Base-by-base conservation (phyloP, 2,888 invertebrate species). In the Pterostichus niger region DNA sequence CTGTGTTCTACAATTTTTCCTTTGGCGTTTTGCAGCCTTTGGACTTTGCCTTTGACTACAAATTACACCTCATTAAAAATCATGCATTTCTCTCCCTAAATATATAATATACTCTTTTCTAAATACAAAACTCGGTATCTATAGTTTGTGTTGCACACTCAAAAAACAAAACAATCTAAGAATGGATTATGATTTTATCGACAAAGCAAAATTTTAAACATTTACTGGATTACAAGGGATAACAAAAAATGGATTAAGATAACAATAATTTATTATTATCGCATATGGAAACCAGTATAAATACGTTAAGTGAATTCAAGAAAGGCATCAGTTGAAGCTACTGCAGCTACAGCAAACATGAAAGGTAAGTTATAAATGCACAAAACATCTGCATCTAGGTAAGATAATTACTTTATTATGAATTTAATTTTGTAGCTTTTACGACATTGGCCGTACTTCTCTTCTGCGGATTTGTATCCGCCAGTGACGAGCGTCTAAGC, bases 401-500 rank as follows among this genome's bases (percentile, higher is more conserved):
- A 49, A 13, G 49, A n/a, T 9, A 49, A 13, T 49, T 7, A 13
- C n/a, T 49, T 9, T 11, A n/a, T 11, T 11, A 6, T 0, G 10
- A 11, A 4, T n/a, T 49, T 9, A 49, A 11, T 2, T 40, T 9
- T 9, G 13, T 17, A 56, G 56, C 24, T 9, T 56, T 56, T 10
- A 15, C 56, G 13, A 17, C 56, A 5, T 17, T 56, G 15, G 56
- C 56, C 17, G 17, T 56, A 6, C 17, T 56, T 24, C 24, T 56
- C 9, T 17, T 56, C 56, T 17, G 56, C 17, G 24, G 56, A 17
- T 24, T 56, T 17, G 56, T 15, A 6, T 56, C 64, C 31, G 33
- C 33, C n/a, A 7, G 33, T 17, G 40, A 64, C n/a, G 46, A 15
- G 6, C 71, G 75, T 9, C 49, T 75, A 9, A 75, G 75, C 13